Base-by-base conservation (phyloP, 2,888 invertebrate genomes). In the Drosophila kanekoi region DNA sequence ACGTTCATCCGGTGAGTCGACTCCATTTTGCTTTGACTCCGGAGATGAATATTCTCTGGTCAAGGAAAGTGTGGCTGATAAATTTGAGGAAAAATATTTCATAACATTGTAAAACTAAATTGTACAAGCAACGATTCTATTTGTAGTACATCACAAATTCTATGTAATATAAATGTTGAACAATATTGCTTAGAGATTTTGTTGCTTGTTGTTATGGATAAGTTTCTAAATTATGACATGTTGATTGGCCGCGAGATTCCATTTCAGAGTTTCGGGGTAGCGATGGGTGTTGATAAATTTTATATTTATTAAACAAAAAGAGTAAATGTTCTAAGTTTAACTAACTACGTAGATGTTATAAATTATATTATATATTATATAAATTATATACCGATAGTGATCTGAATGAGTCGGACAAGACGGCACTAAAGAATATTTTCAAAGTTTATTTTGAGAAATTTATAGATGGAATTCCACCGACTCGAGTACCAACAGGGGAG, bases 151-250 rank as follows among this genome's bases (percentile, higher is more conserved):
- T 23, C 35, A 16, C 41, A 58, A 49, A 10, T 43, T 49, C 35
- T 58, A n/a, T 41, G 32, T 43, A 58, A 51, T 51, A 35, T 51
- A 23, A 57, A 52, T 41, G 32, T 52, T 52, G 52, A 53, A 53
- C 32, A 53, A 13, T 41, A 23, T 40, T 41, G n/a, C 1, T 23
- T 23, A 23, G 23, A 23, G 23, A 23, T 23, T 23, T 23, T 23
- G 23, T 23, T 23, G 23, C 1, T 6, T 6, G 6, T 23, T 28
- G 58, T 47, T 20, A 38, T 47, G 28, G 28, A 56, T 8, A 45
- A 45, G 23, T 58, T 35, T 53, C 10, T 53, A n/a, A 53, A 43
- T 16, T 23, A 20, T n/a, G 43, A 53, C 14, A 32, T 48, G 11
- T 20, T 58, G 45, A 28, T 45, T 38, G 57, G 11, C 33, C 33